These are phyloP conservation scores for Rapana venosa DNA, from an alignment of 2,888 invertebrate species.

Conservation along the genomic window DNA sequence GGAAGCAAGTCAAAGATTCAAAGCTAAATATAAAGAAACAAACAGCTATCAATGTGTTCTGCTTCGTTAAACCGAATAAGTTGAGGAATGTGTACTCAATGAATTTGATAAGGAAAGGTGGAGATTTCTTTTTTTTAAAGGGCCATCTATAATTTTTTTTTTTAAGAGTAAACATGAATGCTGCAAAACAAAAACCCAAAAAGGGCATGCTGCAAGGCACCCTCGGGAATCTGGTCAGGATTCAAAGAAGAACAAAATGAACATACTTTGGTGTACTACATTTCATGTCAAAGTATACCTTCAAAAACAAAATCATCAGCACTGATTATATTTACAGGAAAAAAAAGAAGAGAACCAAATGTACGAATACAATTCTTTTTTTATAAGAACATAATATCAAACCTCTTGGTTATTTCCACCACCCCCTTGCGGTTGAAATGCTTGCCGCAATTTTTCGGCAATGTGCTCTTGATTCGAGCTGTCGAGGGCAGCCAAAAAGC, in stretches of 20 bases:
- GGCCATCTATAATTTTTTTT: no score
- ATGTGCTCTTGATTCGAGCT: neutral
- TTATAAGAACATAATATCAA: neutral
- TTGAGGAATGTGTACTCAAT: no score
- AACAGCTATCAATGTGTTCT: neutral
- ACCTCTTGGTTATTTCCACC: neutral
- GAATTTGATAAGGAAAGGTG: no score
- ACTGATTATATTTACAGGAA: neutral
- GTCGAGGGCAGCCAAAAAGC: neutral
- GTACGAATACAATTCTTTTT: neutral
- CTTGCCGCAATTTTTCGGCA: neutral
- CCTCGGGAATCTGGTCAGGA: neutral
- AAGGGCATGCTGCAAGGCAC: no score
- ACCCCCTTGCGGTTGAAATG: constrained; percentile 10
- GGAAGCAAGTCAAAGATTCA: neutral
- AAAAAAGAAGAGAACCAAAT: neutral
- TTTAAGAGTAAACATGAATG: no score
- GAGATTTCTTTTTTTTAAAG: no score
- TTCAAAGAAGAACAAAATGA: neutral
- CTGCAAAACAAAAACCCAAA: no score
- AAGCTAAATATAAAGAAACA: neutral
- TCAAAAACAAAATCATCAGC: no score
- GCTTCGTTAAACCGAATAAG: neutral
- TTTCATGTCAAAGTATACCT: no score
- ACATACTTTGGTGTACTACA: neutral